These are phyloP conservation scores for Oplegnathus fasciatus DNA, from an alignment of 2,113 vertebrate genomes.

Conservation along the genomic window DNA sequence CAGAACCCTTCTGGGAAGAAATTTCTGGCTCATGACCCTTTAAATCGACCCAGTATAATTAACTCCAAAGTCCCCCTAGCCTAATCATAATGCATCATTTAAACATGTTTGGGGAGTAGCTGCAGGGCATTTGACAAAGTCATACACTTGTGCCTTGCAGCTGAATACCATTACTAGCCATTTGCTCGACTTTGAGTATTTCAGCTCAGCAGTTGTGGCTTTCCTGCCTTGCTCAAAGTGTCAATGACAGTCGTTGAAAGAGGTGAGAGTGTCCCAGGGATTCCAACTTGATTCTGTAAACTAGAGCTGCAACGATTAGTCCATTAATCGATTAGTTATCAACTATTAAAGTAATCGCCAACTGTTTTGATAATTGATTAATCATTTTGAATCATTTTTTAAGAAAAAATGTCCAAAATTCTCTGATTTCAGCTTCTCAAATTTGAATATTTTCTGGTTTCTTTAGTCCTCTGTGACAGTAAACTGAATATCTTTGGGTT, in stretches of 20 bases:
- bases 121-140: background rate
- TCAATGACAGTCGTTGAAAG: background rate
- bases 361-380: too few species aligned
- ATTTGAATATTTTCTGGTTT: too few species aligned
- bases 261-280: too few species aligned
- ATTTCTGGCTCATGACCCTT: slow-evolving; percentile 6
- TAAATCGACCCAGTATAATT: background rate
- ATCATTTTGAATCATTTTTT: too few species aligned
- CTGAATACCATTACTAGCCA: background rate
- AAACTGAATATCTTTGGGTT: too few species aligned
- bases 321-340: too few species aligned
- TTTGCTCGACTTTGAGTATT: background rate
- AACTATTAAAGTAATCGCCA: too few species aligned
- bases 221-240: background rate
- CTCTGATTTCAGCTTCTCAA: too few species aligned
- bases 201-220: background rate
- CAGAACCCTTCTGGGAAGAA: background rate
- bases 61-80: background rate
- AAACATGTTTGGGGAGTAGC: background rate
- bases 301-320: too few species aligned
- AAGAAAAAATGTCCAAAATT: too few species aligned
- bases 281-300: too few species aligned
- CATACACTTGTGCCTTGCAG: background rate
- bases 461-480: too few species aligned
- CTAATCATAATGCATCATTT: slow-evolving; percentile 3